A percentile compares a stretch with the other conserved stretches of the same genome.
Evolutionary conservation across 2,888 invertebrate genomes (phyloP).

Genomic region (Zeuzera pyrina): DNA sequence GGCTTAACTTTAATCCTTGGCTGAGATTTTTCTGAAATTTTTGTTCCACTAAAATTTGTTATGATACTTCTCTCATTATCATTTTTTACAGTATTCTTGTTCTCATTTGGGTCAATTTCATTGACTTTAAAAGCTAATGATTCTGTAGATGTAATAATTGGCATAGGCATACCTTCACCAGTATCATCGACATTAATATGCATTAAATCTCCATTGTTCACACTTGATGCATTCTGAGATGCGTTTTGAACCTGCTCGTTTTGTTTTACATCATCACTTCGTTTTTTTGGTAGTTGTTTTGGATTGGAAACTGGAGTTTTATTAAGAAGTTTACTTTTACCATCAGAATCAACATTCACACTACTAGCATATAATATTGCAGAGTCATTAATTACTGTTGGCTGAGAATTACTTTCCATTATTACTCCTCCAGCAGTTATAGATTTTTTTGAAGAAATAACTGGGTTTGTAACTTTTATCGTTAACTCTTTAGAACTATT

Average conservation of each 20-base stretch:
- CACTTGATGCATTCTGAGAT: conserved; percentile 4
- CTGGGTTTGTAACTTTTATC: too few species aligned
- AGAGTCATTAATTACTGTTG: not conserved
- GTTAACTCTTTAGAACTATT: too few species aligned
- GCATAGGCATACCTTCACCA: conserved; percentile 26
- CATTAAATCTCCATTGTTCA: not conserved
- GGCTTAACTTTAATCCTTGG: conserved; percentile 60
- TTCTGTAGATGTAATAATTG: conserved; percentile 44
- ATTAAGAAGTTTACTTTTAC: conserved; percentile 28
- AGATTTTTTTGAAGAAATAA: too few species aligned
- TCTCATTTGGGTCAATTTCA: not conserved
- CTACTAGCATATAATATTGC: not conserved
- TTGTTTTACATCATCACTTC: not conserved
- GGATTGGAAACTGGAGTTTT: conserved; percentile 53
- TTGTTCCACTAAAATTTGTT: not conserved
- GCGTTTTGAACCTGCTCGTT: not conserved
- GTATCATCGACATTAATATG: conserved; percentile 1
- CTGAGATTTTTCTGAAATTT: conserved; percentile 11
- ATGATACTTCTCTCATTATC: not conserved
- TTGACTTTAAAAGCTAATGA: conserved; percentile 29
- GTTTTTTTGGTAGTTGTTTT: conserved; percentile 48
- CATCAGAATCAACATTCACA: not conserved
- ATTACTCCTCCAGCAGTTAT: too few species aligned
- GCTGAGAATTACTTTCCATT: too few species aligned
- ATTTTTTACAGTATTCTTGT: not conserved